Conservation (phyloP, 2,113 vertebrate genomes). For the Megalops atlanticus region DNA sequence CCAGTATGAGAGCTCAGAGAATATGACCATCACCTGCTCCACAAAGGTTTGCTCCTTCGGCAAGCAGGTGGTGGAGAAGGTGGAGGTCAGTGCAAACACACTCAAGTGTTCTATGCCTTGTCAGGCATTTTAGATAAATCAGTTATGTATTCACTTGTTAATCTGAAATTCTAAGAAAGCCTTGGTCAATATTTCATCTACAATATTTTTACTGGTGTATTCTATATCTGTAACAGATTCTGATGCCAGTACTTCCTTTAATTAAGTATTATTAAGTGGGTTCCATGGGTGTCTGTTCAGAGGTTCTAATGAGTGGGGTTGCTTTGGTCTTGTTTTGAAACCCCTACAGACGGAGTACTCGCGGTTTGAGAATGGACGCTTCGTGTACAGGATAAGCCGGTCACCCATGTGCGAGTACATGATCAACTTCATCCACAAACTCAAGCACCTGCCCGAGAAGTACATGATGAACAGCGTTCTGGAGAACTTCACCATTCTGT, state of each 20-base stretch:
- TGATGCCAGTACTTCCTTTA: no score
- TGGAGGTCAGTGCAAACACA: slow-evolving; percentile 80
- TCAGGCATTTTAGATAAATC: not conserved
- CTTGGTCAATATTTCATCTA: no score
- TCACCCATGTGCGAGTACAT: slow-evolving; percentile 99
- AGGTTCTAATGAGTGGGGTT: no score
- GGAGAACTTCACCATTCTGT: slow-evolving; percentile 98
- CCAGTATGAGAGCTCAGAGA: slow-evolving; percentile 98
- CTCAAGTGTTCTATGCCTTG: not conserved
- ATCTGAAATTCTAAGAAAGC: no score
- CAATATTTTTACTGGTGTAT: no score
- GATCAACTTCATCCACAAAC: slow-evolving; percentile 99
- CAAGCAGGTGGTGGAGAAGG: slow-evolving; percentile 99
- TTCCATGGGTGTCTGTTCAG: not conserved
- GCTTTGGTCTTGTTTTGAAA: no score
- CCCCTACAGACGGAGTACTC: slow-evolving; percentile 88
- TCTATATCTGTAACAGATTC: no score
- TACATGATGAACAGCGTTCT: slow-evolving; percentile 99
- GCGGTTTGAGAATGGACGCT: slow-evolving; percentile 93
- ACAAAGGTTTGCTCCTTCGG: slow-evolving; percentile 99
- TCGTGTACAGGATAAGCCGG: slow-evolving; percentile 95
- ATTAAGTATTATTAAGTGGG: no score
- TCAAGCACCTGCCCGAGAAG: slow-evolving; percentile 98
- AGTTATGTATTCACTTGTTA: no score
- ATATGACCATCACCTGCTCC: slow-evolving; percentile 99